Evolutionary conservation across 1,140 invertebrate genomes (phyloP), one percentile per base, ranked within the genome.

Genomic region (Eubasilissa regina): DNA sequence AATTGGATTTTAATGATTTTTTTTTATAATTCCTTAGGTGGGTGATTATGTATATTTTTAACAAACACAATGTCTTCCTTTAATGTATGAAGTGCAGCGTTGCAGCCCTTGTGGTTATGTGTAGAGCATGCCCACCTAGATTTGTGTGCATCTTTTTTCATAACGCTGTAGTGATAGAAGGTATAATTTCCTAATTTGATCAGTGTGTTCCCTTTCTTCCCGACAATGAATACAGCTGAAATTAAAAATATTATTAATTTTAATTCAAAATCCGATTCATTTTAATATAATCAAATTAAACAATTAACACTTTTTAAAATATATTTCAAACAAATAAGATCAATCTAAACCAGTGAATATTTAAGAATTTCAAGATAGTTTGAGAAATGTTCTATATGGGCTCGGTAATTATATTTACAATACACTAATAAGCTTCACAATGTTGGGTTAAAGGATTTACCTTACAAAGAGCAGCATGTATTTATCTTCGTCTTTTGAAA

Each of bases 101-200:
- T 80, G 53, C 85, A 86, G 10, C 83, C 83, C 35, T 80, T 81
- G 13, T 77, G 53, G 47, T 83, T 76, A 13, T 85, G 83, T 0
- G 83, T 84, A 11, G 75, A 80, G 56, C 84, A 85, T n/a, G 66
- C 79, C 85, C 85, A 86, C 4, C 84, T 76, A 7, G 66, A 80
- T 60, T 84, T 85, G 9, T 47, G 0, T 3, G 75, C 78, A 15
- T 53, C n/a, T 13, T 13, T 73, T 1, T 55, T 56, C 15, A 58
- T 58, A 4, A 75, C 4, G 12, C 35, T 43, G n/a, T 60, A 75
- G 19, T 75, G 51, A 17, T 75, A 75, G 44, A 75, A 73, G 19
- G 68, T 73, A 44, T 73, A 17, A 44, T 60, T 9, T 48, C 10
- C 13, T 60, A 43, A 10, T 84, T 55, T 73, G 9, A 73, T 73